Evolutionary conservation across 2,888 invertebrate species (phyloP).

Genomic region (Schizaphis graminum): DNA sequence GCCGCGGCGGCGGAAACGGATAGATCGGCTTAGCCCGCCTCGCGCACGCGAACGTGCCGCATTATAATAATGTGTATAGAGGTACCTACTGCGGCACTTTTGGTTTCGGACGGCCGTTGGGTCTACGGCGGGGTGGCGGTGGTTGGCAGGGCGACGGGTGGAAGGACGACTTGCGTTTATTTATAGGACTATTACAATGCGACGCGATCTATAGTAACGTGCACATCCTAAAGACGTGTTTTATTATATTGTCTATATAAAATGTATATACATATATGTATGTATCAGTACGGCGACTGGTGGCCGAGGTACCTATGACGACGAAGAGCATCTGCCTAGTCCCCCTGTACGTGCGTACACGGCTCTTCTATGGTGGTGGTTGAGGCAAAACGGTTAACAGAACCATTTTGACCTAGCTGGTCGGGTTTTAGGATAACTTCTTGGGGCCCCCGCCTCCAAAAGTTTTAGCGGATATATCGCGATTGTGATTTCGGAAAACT

Average conservation of each 20-base stretch:
- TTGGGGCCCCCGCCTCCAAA: too few species aligned
- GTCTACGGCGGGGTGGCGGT: not conserved
- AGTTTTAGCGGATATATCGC: too few species aligned
- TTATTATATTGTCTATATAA: not conserved
- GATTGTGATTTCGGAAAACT: too few species aligned
- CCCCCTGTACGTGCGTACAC: too few species aligned
- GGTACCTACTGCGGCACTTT: not conserved
- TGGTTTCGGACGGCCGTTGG: conserved; percentile 1
- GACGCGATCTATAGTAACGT: not conserved
- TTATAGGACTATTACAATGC: conserved; percentile 42
- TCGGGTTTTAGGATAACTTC: too few species aligned
- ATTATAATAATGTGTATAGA: conserved; percentile 3
- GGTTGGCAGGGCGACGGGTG: not conserved
- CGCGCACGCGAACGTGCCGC: not conserved
- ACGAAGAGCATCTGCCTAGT: not conserved
- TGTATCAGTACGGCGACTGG: not conserved
- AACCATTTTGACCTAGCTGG: too few species aligned
- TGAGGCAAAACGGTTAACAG: too few species aligned
- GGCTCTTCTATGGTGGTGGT: too few species aligned
- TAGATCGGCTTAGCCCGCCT: not conserved
- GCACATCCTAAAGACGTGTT: not conserved
- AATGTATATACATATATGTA: not conserved
- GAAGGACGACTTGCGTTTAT: conserved; percentile 24
- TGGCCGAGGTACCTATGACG: not conserved
- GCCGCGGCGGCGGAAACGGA: not conserved